Percentiles rank a stretch among this genome's conserved stretches.
Evolutionary conservation across 2,113 vertebrate genomes (phyloP).

Genomic region (Zosterops pallidus): DNA sequence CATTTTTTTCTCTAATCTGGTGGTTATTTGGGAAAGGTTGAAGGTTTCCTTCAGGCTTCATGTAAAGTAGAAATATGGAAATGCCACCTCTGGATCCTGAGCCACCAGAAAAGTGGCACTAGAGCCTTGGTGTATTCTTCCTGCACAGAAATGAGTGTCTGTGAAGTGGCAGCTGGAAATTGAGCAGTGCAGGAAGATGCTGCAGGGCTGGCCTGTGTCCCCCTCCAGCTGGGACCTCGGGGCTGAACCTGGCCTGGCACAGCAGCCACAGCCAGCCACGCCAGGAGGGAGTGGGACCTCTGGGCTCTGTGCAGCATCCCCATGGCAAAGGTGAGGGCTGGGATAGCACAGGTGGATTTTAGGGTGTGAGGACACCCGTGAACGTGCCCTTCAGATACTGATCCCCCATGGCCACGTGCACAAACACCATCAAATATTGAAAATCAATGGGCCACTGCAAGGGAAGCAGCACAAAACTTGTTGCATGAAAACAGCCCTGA

Average conservation of each 20-base stretch:
- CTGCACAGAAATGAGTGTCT: not conserved
- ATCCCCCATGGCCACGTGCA: not conserved
- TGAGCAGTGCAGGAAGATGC: not conserved
- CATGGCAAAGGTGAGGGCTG: not conserved
- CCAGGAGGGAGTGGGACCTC: not conserved
- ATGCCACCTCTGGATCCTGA: not conserved
- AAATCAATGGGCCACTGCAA: not conserved
- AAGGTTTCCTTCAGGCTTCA: not conserved
- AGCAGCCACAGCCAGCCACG: not conserved
- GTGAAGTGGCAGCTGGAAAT: not conserved
- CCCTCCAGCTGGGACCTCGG: accelerated
- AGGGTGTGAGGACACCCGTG: accelerated
- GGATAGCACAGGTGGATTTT: not conserved
- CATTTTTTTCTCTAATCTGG: not conserved
- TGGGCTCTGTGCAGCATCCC: not conserved
- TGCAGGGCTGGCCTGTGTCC: not conserved
- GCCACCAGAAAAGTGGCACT: not conserved
- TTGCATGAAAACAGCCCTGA: slow-evolving; percentile 9
- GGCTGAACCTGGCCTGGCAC: not conserved
- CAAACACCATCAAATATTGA: not conserved
- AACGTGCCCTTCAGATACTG: accelerated
- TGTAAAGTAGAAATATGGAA: not conserved
- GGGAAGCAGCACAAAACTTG: not conserved
- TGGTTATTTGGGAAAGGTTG: not conserved
- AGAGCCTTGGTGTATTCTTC: not conserved